Conservation (phyloP, 2,113 vertebrate species). For the Mesoclemmys tuberculata region DNA sequence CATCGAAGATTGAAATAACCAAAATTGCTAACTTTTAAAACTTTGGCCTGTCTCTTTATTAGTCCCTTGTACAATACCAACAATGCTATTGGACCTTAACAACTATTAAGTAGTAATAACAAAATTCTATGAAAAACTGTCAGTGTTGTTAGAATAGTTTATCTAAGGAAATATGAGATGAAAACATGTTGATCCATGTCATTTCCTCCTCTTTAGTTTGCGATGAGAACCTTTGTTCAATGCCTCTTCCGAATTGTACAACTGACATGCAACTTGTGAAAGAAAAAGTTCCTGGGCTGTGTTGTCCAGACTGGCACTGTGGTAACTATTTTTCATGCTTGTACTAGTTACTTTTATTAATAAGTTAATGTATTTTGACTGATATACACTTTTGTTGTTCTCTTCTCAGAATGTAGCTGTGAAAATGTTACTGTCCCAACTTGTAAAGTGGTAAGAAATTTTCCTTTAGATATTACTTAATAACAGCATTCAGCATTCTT, state of each 20-base stretch:
- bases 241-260: conserved; percentile 83
- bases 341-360: not conserved
- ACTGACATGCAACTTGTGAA: conserved; percentile 85
- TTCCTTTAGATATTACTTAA: conserved; percentile 9
- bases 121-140: not conserved
- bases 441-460: conserved; percentile 90
- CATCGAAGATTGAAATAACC: not conserved
- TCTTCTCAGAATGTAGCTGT: conserved; percentile 91
- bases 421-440: conserved; percentile 80
- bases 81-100: not conserved
- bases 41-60: not conserved
- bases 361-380: not conserved
- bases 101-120: not conserved
- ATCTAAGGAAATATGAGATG: not conserved
- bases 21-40: not conserved
- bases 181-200: not conserved
- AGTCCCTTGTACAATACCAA: not conserved
- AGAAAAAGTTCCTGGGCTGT: conserved; percentile 81
- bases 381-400: not conserved
- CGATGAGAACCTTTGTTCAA: conserved; percentile 88
- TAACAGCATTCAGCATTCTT: not conserved
- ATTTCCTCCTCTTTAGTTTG: conserved; percentile 84
- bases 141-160: not conserved
- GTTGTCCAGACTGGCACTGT: conserved; percentile 91
- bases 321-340: conserved; percentile 81